Evolutionary conservation across 2,888 invertebrate species (phyloP).

Genomic region (Leucoptera coffeella): DNA sequence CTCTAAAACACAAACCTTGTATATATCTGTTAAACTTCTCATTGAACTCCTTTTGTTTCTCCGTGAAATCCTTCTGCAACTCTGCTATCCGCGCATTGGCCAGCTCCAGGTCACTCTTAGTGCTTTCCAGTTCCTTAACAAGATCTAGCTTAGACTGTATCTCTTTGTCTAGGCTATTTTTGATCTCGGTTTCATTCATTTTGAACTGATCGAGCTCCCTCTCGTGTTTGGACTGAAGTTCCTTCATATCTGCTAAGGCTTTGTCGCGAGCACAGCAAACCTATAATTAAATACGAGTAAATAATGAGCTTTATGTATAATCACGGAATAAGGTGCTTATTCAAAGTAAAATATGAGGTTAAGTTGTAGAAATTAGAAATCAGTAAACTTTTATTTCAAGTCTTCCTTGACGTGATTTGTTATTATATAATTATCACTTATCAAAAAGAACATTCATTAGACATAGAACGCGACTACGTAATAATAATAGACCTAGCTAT

Average conservation of each 20-base stretch:
- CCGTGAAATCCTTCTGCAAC: slow-evolving; percentile 43
- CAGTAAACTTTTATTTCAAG: no score
- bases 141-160: slow-evolving; percentile 47
- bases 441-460: no score
- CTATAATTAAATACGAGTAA: no score
- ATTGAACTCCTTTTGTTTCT: slow-evolving; percentile 45
- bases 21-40: slow-evolving; percentile 34
- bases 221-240: slow-evolving; percentile 31
- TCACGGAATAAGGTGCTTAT: no score
- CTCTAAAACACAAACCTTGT: slow-evolving; percentile 17
- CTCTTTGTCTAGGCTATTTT: slow-evolving; percentile 42
- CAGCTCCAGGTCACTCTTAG: slow-evolving; percentile 47
- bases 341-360: no score
- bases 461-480: no score
- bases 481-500: no score
- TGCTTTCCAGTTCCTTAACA: slow-evolving; percentile 29
- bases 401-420: no score
- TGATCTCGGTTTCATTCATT: slow-evolving; percentile 31
- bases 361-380: no score
- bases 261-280: slow-evolving; percentile 57
- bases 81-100: slow-evolving; percentile 52
- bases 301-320: no score
- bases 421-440: no score
- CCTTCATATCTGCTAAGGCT: slow-evolving; percentile 49
- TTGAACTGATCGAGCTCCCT: slow-evolving; percentile 29